Percentiles rank a stretch among this genome's conserved stretches.
Conservation (phyloP, 2,113 vertebrate genomes). For the Lutjanus erythropterus region DNA sequence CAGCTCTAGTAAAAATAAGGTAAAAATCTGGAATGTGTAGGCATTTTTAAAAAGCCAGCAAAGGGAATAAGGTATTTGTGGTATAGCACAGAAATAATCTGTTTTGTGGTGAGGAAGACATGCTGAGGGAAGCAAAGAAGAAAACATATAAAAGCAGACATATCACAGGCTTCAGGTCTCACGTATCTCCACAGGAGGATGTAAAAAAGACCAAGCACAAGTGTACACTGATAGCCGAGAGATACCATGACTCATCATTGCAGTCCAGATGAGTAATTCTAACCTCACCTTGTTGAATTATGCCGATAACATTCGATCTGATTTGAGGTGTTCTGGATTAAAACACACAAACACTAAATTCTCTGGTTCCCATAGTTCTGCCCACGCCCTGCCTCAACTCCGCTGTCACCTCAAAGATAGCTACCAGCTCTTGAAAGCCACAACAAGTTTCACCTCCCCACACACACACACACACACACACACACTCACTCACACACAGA, state of each 20-base stretch:
- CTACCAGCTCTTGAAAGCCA: conserved; percentile 78
- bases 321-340: conserved; percentile 4
- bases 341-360: not conserved
- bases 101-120: not conserved
- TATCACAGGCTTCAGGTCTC: not conserved
- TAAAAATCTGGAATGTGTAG: not conserved
- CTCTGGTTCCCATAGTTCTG: conserved; percentile 34
- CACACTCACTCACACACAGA: too few relatives aligned
- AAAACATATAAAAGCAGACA: not conserved
- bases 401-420: conserved; percentile 34
- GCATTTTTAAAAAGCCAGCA: not conserved
- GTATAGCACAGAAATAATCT: not conserved
- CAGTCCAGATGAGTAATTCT: not conserved
- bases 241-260: conserved; percentile 23
- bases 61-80: not conserved
- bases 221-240: conserved; percentile 9
- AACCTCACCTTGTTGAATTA: conserved; percentile 4
- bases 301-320: not conserved
- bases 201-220: conserved; percentile 3
- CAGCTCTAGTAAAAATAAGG: not conserved
- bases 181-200: conserved; percentile 3
- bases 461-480: too few relatives aligned
- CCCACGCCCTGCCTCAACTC: conserved; percentile 36
- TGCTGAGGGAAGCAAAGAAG: not conserved
- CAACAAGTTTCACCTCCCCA: conserved; percentile 90